These are phyloP conservation scores for Lycaena phlaeas DNA, from an alignment of 2,888 invertebrate genomes.

Conservation along the genomic window DNA sequence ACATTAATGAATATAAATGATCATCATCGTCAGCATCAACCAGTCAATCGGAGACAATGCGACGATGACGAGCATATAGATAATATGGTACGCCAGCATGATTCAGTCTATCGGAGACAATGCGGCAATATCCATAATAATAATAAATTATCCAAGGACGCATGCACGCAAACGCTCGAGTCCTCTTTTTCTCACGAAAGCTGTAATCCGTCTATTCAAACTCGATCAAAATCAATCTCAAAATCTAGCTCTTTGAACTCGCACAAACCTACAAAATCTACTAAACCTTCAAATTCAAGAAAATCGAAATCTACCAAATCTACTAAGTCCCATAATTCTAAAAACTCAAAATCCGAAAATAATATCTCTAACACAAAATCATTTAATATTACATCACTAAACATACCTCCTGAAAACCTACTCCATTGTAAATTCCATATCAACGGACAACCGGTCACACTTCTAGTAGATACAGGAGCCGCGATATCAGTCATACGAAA, in stretches of 20 bases:
- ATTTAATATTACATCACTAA: constrained; percentile 22
- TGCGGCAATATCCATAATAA: background rate
- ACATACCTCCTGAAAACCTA: constrained; percentile 25
- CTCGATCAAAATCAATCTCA: constrained; percentile 14
- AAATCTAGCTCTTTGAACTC: constrained; percentile 11
- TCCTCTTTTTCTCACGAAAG: background rate
- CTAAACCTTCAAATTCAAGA: no score
- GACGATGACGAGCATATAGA: no score
- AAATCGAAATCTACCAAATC: no score
- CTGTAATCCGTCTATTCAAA: constrained; percentile 13
- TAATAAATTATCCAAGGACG: background rate
- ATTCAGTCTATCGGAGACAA: no score
- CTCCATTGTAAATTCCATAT: constrained; percentile 23
- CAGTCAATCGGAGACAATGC: no score
- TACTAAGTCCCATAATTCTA: no score
- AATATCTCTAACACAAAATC: constrained; percentile 13
- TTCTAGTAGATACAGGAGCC: constrained; percentile 24
- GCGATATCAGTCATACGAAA: constrained; percentile 22
- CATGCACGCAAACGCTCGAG: background rate
- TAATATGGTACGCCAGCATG: no score
- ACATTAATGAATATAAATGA: no score
- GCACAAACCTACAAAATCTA: no score
- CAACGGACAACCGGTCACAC: constrained; percentile 19
- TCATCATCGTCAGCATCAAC: no score
- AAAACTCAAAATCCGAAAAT: no score